Conservation (phyloP, 2,113 vertebrate genomes). For the Steatornis caripensis region DNA sequence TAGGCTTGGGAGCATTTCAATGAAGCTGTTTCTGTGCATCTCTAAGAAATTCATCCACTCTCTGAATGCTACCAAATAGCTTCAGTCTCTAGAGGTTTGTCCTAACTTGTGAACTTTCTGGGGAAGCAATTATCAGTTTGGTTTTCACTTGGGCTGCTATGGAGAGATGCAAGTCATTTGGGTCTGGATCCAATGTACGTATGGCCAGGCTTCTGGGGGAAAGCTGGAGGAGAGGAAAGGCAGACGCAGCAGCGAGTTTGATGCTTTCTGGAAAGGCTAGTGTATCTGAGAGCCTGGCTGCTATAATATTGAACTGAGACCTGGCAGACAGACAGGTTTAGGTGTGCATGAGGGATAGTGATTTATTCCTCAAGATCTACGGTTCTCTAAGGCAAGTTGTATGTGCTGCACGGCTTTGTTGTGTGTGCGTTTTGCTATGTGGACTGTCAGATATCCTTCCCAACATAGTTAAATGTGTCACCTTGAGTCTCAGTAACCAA, state of each 20-base stretch:
- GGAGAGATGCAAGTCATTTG: not conserved
- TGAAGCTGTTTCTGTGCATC: not conserved
- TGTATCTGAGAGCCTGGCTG: not conserved
- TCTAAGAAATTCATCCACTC: not conserved
- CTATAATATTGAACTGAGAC: not conserved
- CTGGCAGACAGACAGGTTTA: not conserved
- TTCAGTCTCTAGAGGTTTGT: not conserved
- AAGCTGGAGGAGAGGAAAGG: not conserved
- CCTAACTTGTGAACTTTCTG: not conserved
- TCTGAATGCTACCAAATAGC: not conserved
- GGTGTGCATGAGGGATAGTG: not conserved
- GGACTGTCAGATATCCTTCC: not conserved
- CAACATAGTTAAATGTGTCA: fast-evolving
- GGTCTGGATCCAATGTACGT: not conserved
- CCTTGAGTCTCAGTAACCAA: not conserved
- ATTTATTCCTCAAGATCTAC: not conserved
- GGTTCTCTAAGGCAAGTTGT: not conserved
- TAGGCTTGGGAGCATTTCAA: not conserved
- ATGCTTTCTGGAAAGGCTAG: not conserved
- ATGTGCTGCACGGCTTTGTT: not conserved
- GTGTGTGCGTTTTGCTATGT: fast-evolving
- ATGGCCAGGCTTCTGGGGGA: not conserved
- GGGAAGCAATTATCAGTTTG: not conserved
- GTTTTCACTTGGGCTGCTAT: not conserved
- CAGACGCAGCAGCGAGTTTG: not conserved